phyloP scores from a whole-genome alignment of 2,888 invertebrate genomes.

The Stenodema calcarata region DNA sequence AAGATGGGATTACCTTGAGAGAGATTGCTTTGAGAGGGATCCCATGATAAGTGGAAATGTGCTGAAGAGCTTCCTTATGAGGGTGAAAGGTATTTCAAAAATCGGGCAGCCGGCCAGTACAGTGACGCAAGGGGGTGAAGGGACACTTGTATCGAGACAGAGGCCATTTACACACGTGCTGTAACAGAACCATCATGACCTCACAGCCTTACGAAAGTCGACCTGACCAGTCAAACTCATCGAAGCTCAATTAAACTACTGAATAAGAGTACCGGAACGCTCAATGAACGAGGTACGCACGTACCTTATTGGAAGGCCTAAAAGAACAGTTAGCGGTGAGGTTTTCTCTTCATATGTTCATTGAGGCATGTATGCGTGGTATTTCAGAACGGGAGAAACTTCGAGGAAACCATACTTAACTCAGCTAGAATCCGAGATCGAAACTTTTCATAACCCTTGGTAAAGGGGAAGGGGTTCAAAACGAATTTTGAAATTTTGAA shows the following conservation, averaged over 20 bases:
- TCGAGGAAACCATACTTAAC: no score
- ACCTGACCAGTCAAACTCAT: neutral
- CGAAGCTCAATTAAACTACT: neutral
- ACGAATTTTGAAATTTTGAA: no score
- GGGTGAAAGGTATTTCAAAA: conserved; percentile 5
- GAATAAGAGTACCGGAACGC: no score
- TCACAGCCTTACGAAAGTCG: neutral
- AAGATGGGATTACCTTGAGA: neutral
- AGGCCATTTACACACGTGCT: neutral
- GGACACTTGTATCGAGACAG: neutral
- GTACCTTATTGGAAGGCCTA: no score
- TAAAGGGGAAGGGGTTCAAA: no score
- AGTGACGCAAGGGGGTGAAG: conserved; percentile 3
- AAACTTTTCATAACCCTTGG: no score
- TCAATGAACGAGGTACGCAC: no score
- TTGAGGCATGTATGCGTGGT: no score
- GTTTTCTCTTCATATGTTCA: no score
- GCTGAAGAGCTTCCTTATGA: neutral
- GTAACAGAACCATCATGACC: neutral
- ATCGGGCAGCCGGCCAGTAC: neutral
- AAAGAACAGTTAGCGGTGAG: no score
- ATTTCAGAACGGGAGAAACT: no score
- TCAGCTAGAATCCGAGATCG: no score
- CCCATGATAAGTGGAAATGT: neutral
- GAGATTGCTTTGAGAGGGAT: neutral